Percentiles rank a stretch among this genome's conserved stretches.
Evolutionary conservation across 2,888 invertebrate species (phyloP).

Genomic region (Lasioglossum marginatum): DNA sequence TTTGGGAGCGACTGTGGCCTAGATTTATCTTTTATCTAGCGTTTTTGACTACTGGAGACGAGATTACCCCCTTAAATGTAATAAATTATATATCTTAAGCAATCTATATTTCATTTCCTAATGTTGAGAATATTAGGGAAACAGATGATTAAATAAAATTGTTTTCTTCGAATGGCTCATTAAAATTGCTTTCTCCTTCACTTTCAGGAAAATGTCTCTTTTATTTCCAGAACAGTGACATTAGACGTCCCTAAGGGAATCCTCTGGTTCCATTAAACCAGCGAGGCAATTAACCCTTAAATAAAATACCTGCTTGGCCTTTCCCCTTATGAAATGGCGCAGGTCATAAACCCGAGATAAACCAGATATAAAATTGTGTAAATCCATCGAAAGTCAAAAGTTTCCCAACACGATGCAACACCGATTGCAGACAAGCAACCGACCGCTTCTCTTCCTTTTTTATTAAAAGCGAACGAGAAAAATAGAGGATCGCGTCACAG

Average conservation of each 20-base stretch:
- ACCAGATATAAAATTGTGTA: not conserved
- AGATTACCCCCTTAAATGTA: too few species aligned
- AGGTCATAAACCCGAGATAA: not conserved
- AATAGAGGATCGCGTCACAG: slow-evolving; percentile 1
- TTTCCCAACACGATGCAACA: not conserved
- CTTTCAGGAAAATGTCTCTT: not conserved
- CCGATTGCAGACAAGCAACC: not conserved
- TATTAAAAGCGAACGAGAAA: not conserved
- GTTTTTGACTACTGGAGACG: too few species aligned
- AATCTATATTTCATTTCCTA: too few species aligned
- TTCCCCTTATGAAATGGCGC: not conserved
- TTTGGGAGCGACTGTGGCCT: too few species aligned
- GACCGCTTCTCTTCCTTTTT: not conserved
- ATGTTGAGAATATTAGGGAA: not conserved
- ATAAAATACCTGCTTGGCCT: not conserved
- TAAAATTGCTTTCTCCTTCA: not conserved
- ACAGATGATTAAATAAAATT: not conserved
- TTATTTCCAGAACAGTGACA: not conserved
- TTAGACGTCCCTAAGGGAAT: not conserved
- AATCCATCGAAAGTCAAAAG: not conserved
- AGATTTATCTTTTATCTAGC: too few species aligned
- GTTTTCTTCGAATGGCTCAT: not conserved
- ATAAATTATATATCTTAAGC: too few species aligned
- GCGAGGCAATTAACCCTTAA: not conserved
- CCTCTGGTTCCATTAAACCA: not conserved